A percentile compares a stretch with the other conserved stretches of the same genome.
phyloP scores from a whole-genome alignment of 2,888 invertebrate genomes.

The Tetragnatha montana region DNA sequence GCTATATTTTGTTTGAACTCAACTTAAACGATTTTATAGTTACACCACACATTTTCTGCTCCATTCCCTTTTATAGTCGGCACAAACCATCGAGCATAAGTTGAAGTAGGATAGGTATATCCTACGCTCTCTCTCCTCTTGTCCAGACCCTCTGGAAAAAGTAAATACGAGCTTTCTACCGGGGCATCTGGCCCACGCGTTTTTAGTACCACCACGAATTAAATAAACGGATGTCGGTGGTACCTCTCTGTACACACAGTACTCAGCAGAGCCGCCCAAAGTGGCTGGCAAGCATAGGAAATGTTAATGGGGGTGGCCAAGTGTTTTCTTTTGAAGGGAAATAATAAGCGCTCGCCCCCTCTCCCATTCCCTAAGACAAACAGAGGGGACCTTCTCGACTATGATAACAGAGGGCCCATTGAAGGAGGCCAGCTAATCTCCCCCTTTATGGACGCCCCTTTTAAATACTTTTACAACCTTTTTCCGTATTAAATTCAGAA shows the following conservation, averaged over 20 bases:
- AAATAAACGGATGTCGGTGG: background rate
- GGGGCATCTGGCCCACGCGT: background rate
- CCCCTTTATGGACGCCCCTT: slow-evolving; percentile 11
- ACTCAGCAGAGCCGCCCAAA: background rate
- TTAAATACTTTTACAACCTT: slow-evolving; percentile 16
- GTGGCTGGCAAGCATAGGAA: background rate
- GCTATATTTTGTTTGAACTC: no score
- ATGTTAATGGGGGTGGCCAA: slow-evolving; percentile 25
- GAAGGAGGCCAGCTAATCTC: slow-evolving; percentile 5
- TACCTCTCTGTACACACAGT: background rate
- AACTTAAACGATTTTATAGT: no score
- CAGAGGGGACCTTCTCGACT: slow-evolving; percentile 39
- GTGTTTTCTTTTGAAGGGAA: slow-evolving; percentile 57
- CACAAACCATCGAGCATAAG: no score
- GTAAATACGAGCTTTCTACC: background rate
- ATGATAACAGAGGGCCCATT: slow-evolving; percentile 53
- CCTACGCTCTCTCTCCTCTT: background rate
- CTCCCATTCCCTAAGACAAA: slow-evolving; percentile 50
- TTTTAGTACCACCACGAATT: background rate
- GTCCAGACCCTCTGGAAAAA: background rate
- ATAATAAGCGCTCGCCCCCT: slow-evolving; percentile 36
- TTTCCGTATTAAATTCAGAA: background rate
- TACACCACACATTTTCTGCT: no score
- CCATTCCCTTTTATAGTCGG: no score
- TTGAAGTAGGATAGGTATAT: no score